phyloP scores from a whole-genome alignment of 2,113 vertebrate genomes.

The Neotragus pygmaeus region DNA sequence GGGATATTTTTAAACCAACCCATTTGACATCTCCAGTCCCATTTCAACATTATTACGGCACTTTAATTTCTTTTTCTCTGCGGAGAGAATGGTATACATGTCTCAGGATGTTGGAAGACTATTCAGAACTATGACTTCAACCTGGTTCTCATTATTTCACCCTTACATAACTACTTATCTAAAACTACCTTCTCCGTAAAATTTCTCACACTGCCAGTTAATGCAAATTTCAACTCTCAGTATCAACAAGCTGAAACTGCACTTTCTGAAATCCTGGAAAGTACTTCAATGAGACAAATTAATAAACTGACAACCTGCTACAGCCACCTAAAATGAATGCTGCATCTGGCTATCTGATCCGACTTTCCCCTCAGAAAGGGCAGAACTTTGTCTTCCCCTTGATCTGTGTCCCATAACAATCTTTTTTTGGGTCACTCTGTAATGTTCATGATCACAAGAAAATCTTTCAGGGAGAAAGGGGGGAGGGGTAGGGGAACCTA shows the following conservation, averaged over 20 bases:
- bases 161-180: conserved; percentile 6
- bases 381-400: conserved; percentile 38
- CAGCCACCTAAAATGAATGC: neutral
- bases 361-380: conserved; percentile 1
- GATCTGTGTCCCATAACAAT: conserved; percentile 37
- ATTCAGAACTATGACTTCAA: neutral
- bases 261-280: conserved; percentile 68
- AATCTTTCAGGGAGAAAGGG: neutral
- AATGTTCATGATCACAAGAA: conserved; percentile 17
- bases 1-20: conserved; percentile 62
- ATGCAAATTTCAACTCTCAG: conserved; percentile 59
- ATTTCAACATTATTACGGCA: conserved; percentile 15
- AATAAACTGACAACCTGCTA: conserved; percentile 28
- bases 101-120: conserved; percentile 22
- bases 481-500: neutral
- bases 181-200: neutral
- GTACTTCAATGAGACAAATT: conserved; percentile 41
- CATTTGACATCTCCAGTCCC: conserved; percentile 52
- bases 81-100: neutral
- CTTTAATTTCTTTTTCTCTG: conserved; percentile 8
- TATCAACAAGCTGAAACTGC: conserved; percentile 44
- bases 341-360: conserved; percentile 29
- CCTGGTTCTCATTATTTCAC: neutral
- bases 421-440: conserved; percentile 19
- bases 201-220: conserved; percentile 1